These are phyloP conservation scores for Scolopax mira DNA, from an alignment of 2,113 vertebrate species.

Conservation along the genomic window DNA sequence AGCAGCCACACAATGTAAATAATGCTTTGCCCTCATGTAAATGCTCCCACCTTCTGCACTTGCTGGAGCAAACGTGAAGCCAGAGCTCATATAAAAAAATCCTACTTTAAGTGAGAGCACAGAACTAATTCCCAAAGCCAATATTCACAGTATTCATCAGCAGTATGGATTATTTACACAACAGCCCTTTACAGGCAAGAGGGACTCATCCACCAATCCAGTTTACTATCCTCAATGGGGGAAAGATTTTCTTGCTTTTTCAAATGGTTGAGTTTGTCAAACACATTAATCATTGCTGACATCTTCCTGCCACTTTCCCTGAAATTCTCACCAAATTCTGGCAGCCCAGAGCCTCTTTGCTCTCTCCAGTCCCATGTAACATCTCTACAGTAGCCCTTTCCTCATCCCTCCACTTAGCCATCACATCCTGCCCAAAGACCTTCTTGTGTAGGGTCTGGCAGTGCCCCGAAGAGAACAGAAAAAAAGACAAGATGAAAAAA, in stretches of 20 bases:
- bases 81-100: background rate
- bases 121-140: background rate
- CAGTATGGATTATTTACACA: background rate
- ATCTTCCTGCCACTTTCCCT: background rate
- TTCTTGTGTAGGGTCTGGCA: accelerated
- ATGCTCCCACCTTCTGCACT: background rate
- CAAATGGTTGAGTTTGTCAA: background rate
- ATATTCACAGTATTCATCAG: background rate
- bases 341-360: background rate
- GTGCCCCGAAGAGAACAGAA: background rate
- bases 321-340: background rate
- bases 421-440: background rate
- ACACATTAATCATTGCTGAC: background rate
- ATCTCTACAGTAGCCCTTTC: background rate
- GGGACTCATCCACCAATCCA: background rate
- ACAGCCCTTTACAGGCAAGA: background rate
- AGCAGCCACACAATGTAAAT: background rate
- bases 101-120: background rate
- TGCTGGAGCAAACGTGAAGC: accelerated
- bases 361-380: background rate
- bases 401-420: background rate
- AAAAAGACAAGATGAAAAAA: background rate
- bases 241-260: background rate
- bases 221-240: background rate
- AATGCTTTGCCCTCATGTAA: background rate